phyloP scores from a whole-genome alignment of 1,140 invertebrate genomes.

The Sarcophaga peregrina region DNA sequence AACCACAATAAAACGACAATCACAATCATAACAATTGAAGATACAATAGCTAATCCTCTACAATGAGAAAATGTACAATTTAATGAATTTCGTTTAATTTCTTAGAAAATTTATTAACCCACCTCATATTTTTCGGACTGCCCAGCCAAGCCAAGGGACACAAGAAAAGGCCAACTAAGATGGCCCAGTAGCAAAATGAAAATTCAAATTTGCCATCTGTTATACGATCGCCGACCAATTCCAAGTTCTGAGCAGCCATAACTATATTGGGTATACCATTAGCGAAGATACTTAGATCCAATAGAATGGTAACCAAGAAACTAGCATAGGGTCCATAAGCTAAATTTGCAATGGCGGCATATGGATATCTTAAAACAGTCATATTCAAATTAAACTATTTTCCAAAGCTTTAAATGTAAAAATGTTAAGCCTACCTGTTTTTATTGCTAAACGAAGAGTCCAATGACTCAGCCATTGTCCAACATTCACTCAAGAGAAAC shows the following conservation, averaged over 20 bases:
- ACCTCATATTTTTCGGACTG: conserved; percentile 87
- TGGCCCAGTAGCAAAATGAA: conserved; percentile 81
- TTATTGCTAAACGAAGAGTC: conserved; percentile 75
- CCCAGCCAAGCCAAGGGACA: conserved; percentile 84
- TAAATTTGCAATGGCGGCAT: conserved; percentile 80
- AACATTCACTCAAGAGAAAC: conserved; percentile 77
- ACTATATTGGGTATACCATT: conserved; percentile 81
- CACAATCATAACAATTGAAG: conserved; percentile 70
- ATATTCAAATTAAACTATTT: background rate
- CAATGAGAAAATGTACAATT: conserved; percentile 33
- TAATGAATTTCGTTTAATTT: background rate
- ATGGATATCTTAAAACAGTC: conserved; percentile 72
- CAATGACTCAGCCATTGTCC: conserved; percentile 77
- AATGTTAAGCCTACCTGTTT: conserved; percentile 69
- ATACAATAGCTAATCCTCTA: conserved; percentile 72
- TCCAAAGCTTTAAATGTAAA: background rate
- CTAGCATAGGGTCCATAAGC: conserved; percentile 73
- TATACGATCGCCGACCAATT: conserved; percentile 77
- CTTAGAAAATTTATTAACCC: conserved; percentile 50
- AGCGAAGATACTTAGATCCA: conserved; percentile 79
- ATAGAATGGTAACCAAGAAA: conserved; percentile 73
- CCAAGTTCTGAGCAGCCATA: conserved; percentile 80
- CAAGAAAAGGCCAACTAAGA: conserved; percentile 75
- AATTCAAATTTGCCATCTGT: conserved; percentile 72
- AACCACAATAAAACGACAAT: conserved; percentile 72